Conservation (phyloP, 2,113 vertebrate species). For the Orientallactaga bullata region DNA sequence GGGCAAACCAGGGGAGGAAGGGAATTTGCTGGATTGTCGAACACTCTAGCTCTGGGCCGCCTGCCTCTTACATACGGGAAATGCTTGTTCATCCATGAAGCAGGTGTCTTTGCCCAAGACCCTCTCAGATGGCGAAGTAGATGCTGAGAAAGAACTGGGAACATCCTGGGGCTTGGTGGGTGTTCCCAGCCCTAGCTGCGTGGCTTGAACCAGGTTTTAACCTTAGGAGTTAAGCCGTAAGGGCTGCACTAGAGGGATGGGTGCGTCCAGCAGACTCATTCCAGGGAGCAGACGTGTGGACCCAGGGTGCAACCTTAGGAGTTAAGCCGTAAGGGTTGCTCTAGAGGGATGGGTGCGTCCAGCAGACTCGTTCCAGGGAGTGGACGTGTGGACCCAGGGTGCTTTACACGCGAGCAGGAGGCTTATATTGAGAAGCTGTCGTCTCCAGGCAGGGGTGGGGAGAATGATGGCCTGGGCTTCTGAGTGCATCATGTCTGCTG, state of each 20-base stretch:
- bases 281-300: constrained; percentile 49
- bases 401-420: constrained; percentile 68
- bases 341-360: not conserved
- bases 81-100: not conserved
- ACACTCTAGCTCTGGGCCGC: not conserved
- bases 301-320: constrained; percentile 23
- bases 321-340: not conserved
- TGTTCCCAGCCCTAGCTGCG: not conserved
- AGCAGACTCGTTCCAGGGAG: constrained; percentile 43
- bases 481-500: constrained; percentile 80
- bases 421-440: constrained; percentile 78
- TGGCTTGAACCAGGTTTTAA: not conserved
- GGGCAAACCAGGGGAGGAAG: not conserved
- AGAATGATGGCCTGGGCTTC: constrained; percentile 58
- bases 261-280: not conserved
- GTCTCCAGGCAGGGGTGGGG: constrained; percentile 2
- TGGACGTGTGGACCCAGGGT: constrained; percentile 41
- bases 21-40: not conserved
- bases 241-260: not conserved
- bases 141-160: not conserved
- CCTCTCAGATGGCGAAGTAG: not conserved
- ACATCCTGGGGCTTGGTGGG: not conserved
- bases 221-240: not conserved
- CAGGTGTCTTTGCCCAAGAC: not conserved
- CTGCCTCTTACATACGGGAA: not conserved